Evolutionary conservation across 2,888 invertebrate genomes (phyloP), one percentile per base, ranked within the genome.

Genomic region (Lingula anatina): DNA sequence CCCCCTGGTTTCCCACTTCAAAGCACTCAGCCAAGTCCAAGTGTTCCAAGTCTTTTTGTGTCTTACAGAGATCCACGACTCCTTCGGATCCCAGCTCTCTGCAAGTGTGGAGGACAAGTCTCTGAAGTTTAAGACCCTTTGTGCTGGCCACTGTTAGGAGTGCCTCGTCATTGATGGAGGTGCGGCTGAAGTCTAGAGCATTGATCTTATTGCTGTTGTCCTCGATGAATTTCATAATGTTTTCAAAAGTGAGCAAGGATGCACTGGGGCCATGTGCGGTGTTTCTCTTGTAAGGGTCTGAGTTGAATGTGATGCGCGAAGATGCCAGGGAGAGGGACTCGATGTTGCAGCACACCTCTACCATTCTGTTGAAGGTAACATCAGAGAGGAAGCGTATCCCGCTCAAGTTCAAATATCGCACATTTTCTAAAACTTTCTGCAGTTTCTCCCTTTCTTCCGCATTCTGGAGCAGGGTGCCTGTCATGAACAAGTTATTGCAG

Each of bases 371-470:
- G 46, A 88, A 83, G 12, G 86, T 79, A n/a, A 85, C 84, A 80
- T 88, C 88, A 2, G 87, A 86, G 35, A 88, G 77, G 70, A 87
- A 87, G 56, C 86, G 82, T 66, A 88, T 86, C 36, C 83, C 82
- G 21, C 83, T 81, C 49, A 88, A 72, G 49, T 83, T 84, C 24
- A 88, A 75, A 46, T 78, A 78, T 53, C 78, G 81, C 12, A 88
- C 75, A 54, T 81, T 80, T 50, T 49, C 44, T 36, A 73, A 54
- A 1, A 51, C 50, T 4, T 46, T 23, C 38, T 56, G 54, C 23
- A 71, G 39, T 7, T 46, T 31, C 36, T 56, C 54, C 2, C 62
- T 46, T 39, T 86, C 84, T 12, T 81, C 77, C 44, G 82, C 78
- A 27, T 82, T 81, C 62, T 85, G 85, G 37, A 87, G 69, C 37